Conservation (phyloP, 2,113 vertebrate species). For the Thunnus maccoyii region DNA sequence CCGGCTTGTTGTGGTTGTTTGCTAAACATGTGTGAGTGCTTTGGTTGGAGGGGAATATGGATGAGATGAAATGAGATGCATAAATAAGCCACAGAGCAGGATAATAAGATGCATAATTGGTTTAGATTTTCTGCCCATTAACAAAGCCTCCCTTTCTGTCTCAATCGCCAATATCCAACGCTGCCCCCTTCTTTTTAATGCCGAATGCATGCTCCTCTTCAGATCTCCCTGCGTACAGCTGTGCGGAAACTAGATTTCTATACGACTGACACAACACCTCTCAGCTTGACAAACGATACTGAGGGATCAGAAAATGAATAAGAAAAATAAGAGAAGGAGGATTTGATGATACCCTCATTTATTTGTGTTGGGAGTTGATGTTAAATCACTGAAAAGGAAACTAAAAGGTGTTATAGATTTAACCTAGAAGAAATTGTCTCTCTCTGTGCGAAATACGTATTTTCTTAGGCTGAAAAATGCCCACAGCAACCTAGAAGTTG, state of each 20-base stretch:
- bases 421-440: not conserved
- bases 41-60: constrained; percentile 77
- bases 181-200: constrained; percentile 77
- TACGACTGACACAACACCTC: constrained; percentile 33
- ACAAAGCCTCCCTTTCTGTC: constrained; percentile 81
- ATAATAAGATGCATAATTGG: constrained; percentile 89
- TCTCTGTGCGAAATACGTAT: not conserved
- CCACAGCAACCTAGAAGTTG: not conserved
- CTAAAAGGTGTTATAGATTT: not conserved
- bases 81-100: constrained; percentile 84
- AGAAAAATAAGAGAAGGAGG: not conserved
- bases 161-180: constrained; percentile 65
- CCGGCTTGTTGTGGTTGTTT: constrained; percentile 39
- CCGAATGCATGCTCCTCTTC: constrained; percentile 75
- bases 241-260: constrained; percentile 52
- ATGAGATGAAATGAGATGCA: constrained; percentile 86
- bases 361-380: too few species aligned
- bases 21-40: constrained; percentile 66
- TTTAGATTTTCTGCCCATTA: constrained; percentile 84
- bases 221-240: constrained; percentile 80
- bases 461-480: not conserved
- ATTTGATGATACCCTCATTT: not conserved
- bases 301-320: not conserved
- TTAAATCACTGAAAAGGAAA: not conserved
- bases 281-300: constrained; percentile 23